Base-by-base conservation (phyloP, 2,888 invertebrate species). In the Pecten maximus region DNA sequence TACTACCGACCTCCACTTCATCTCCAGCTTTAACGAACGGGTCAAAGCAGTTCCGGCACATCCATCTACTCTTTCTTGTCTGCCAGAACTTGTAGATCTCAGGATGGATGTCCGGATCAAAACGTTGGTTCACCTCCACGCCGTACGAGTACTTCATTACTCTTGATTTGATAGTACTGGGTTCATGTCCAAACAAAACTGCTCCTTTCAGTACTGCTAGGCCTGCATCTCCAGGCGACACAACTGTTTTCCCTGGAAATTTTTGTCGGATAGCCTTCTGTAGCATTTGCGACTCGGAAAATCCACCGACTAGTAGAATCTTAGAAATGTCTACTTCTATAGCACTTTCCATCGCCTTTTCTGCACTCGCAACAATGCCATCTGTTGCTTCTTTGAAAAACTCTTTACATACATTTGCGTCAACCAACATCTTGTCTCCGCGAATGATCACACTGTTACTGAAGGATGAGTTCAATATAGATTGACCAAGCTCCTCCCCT, bases 261-360 rank as follows among this genome's bases (percentile, higher is more conserved):
- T 39, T 35, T 28, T 50, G 28, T 87, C 50, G 48, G n/a, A 90
- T 87, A 2, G 87, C 74, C 16, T 86, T 39, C n/a, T 86, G 40
- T 23, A 90, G 44, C 90, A 90, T 90, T 1, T 86, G 86, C n/a
- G 90, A 90, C 50, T 90, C 90, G 16, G 90, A 90, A 54, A 90
- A 90, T 4, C 90, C 90, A 12, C 90, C 90, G 10, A 90, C 90
- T 19, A 90, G 88, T 35, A 90, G 88, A 19, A 90, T 88, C 40
- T 54, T 90, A 40, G 74, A 40, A 35, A 90, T 40, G 28, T 86
- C 40, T n/a, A 60, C 40, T 50, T 87, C 54, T 74, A 54, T 23
- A 35, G 88, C 60, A 19, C 60, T 88, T n/a, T 88, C 40, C 8
- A 92, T 35, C 19, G 91, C 40, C 0, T 40, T 48, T 54, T 87